Evolutionary conservation across 92 coral and sea anemone species (phyloP), one percentile per base, ranked within the genome.

Genomic region (Palythoa caribaeorum): DNA sequence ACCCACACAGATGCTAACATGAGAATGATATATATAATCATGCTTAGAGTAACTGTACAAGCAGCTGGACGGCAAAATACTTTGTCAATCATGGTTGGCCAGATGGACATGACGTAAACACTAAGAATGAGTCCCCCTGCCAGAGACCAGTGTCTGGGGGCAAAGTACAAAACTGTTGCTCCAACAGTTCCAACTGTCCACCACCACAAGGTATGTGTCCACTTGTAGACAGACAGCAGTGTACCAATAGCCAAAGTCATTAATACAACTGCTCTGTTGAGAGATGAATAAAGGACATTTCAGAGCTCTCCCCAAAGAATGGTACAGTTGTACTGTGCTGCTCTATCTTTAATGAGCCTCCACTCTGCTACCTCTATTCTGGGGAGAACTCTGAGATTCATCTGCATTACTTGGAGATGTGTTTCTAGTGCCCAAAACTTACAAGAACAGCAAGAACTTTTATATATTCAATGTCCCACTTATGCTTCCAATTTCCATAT

Each of bases 51-150:
- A 35, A 96, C 86, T 0, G 96, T 92, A n/a, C 94, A 88, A 47
- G 92, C 97, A 0, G 92, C 83, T 17, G 96, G 94, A 40, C 99
- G 95, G 48, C 96, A 89, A 83, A 89, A 94, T 71, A 95, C 78
- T 71, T 95, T 95, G 91, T 96, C 99, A 84, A 93, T 96, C 98
- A 96, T 96, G 38, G 95, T 77, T 9, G 99, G 99, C 99, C 99
- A 96, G 71, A 96, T 88, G 9, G 99, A 96, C 98, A 96, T 95
- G 52, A 93, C 77, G 84, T 93, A 96, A 71, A 95, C 68, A 12
- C 90, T 93, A 35, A 96, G 95, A 38, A 92, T 85, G 2, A 96
- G 83, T 1, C 99, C 99, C n/a, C 99, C 99, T 47, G 91, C 72
- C 2, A 92, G 62, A 12, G 98, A 89, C 91, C 96, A 89, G 88